These are phyloP conservation scores for Drosophila tristis DNA, from an alignment of 1,140 invertebrate genomes.

Conservation along the genomic window DNA sequence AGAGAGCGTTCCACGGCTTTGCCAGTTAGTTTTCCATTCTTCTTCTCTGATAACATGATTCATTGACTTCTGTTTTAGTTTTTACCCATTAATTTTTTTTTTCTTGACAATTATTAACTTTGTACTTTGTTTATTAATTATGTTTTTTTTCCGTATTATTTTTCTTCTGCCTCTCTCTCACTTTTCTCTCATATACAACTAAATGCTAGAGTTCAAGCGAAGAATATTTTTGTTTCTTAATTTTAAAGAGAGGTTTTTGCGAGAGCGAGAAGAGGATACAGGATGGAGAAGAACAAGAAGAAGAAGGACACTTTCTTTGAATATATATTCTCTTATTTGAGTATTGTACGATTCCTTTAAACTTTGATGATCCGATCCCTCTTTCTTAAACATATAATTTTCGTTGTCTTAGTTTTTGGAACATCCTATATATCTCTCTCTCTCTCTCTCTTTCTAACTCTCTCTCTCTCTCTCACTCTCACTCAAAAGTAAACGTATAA, in stretches of 20 bases:
- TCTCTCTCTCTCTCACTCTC: slow-evolving; percentile 31
- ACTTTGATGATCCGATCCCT: background rate
- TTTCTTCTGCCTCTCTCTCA: slow-evolving; percentile 12
- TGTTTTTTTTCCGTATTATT: slow-evolving; percentile 2
- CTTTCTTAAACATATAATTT: slow-evolving; percentile 51
- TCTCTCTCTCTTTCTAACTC: slow-evolving; percentile 25
- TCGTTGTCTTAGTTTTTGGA: slow-evolving; percentile 59
- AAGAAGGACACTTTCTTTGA: background rate
- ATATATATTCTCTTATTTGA: slow-evolving; percentile 8
- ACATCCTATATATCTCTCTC: slow-evolving; percentile 35
- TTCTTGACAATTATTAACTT: slow-evolving; percentile 34
- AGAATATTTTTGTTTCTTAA: slow-evolving; percentile 17
- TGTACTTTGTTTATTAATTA: slow-evolving; percentile 31
- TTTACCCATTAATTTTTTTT: slow-evolving; percentile 20
- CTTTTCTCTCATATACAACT: slow-evolving; percentile 41
- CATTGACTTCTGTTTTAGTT: slow-evolving; percentile 36
- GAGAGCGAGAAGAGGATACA: slow-evolving; percentile 36
- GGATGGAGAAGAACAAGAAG: slow-evolving; percentile 15
- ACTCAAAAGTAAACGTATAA: slow-evolving; percentile 32
- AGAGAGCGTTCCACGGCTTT: slow-evolving; percentile 39
- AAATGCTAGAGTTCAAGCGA: slow-evolving; percentile 42
- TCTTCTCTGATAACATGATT: slow-evolving; percentile 43
- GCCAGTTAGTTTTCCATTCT: slow-evolving; percentile 58
- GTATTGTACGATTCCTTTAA: slow-evolving; percentile 18
- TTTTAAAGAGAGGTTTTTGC: slow-evolving; percentile 5